These are phyloP conservation scores for Drosophila ambigua DNA, from an alignment of 1,140 invertebrate genomes.

Conservation along the genomic window DNA sequence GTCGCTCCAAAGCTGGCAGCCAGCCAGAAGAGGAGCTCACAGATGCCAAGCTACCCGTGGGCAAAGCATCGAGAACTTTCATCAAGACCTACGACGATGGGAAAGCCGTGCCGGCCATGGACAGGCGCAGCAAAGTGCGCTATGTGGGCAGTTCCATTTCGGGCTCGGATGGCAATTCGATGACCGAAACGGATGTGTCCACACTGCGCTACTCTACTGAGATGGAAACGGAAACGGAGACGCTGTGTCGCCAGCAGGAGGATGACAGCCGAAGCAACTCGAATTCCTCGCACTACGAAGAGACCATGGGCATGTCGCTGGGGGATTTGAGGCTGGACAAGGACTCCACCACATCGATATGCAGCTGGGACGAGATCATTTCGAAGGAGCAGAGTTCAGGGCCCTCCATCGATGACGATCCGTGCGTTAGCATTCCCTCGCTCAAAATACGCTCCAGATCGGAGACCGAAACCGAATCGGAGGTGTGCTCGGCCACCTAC, in stretches of 20 bases:
- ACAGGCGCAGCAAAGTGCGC: slow-evolving; percentile 41
- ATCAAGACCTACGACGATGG: slow-evolving; percentile 44
- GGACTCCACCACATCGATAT: slow-evolving; percentile 63
- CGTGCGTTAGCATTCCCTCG: slow-evolving; percentile 22
- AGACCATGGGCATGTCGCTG: too few species aligned
- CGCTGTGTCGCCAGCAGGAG: slow-evolving; percentile 11
- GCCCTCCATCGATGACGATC: background rate
- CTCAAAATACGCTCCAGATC: slow-evolving; percentile 20
- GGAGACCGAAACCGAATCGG: slow-evolving; percentile 24
- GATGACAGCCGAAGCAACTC: background rate
- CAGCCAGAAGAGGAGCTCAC: background rate
- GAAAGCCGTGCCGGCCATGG: slow-evolving; percentile 1
- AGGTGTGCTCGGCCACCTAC: slow-evolving; percentile 5
- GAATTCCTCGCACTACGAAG: background rate
- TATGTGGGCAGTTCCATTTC: slow-evolving; percentile 59
- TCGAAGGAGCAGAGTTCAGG: slow-evolving; percentile 21
- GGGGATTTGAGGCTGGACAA: slow-evolving; percentile 16
- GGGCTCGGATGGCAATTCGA: slow-evolving; percentile 47
- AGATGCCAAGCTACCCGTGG: background rate
- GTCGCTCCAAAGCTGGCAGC: background rate
- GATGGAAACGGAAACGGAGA: slow-evolving; percentile 40
- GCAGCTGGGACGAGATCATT: slow-evolving; percentile 59
- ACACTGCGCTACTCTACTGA: slow-evolving; percentile 42
- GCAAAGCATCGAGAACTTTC: slow-evolving; percentile 52
- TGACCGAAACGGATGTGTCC: slow-evolving; percentile 62